Conservation (phyloP, 2,113 vertebrate species). For the Kobus ellipsiprymnus region DNA sequence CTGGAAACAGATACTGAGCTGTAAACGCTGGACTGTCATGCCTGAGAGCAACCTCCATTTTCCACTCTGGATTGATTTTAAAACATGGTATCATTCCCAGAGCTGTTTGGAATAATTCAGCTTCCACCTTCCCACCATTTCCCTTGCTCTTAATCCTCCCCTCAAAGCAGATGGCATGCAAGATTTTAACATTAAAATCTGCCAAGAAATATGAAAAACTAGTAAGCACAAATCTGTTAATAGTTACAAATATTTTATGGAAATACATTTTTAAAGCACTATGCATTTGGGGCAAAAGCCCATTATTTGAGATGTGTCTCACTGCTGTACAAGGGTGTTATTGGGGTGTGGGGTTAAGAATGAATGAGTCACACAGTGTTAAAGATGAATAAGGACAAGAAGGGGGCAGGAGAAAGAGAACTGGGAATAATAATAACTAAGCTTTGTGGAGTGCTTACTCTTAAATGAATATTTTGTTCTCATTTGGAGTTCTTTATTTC, state of each 20-base stretch:
- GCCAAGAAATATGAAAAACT: conserved; percentile 29
- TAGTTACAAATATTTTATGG: conserved; percentile 48
- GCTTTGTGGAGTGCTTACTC: neutral
- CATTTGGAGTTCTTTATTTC: conserved; percentile 1
- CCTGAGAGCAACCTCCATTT: conserved; percentile 61
- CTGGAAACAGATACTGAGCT: conserved; percentile 43
- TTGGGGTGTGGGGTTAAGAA: neutral
- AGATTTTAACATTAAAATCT: conserved; percentile 37
- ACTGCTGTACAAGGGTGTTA: neutral
- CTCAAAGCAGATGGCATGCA: conserved; percentile 33
- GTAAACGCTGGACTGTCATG: conserved; percentile 36
- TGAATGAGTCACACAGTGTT: neutral
- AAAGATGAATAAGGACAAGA: neutral
- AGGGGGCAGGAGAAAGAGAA: neutral
- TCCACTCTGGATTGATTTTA: conserved; percentile 62
- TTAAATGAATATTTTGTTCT: neutral
- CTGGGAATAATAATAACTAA: neutral
- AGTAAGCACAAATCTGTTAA: conserved; percentile 41
- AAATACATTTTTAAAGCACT: conserved; percentile 29
- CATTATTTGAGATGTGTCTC: neutral
- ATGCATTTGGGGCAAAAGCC: neutral
- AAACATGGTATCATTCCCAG: conserved; percentile 52
- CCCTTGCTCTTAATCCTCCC: conserved; percentile 32
- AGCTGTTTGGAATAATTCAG: conserved; percentile 25
- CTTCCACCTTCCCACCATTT: conserved; percentile 6